Conservation (phyloP, 2,888 invertebrate genomes). For the Euzophera pinguis region DNA sequence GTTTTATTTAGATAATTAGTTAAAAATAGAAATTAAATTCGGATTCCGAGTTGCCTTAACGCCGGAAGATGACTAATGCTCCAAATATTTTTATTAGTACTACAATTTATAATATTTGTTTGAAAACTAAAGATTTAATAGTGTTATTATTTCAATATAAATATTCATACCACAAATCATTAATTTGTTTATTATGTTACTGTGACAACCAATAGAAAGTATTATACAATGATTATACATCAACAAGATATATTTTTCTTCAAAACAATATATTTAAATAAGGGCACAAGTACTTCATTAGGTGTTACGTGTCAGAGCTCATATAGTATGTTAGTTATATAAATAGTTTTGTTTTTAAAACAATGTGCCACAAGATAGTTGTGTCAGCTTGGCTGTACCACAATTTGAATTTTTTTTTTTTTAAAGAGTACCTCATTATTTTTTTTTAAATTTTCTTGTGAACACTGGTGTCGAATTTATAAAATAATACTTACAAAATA, state of each 20-base stretch:
- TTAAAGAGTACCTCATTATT: too few species aligned
- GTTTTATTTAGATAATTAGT: conserved; percentile 16
- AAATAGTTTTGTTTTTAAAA: conserved; percentile 29
- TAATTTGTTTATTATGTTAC: too few species aligned
- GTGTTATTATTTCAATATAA: too few species aligned
- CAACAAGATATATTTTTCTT: not conserved
- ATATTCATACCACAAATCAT: too few species aligned
- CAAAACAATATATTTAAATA: conserved; percentile 28
- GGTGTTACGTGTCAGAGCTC: conserved; percentile 32
- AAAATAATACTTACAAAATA: too few species aligned
- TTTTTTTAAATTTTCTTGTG: too few species aligned
- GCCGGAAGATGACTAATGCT: conserved; percentile 9
- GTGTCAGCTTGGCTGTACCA: conserved; percentile 16
- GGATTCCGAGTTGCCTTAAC: conserved; percentile 32
- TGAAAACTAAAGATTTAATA: too few species aligned
- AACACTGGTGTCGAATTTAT: too few species aligned
- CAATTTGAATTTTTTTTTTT: not conserved
- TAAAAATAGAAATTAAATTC: conserved; percentile 13
- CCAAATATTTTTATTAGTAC: not conserved
- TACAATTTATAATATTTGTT: not conserved
- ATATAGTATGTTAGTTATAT: conserved; percentile 28
- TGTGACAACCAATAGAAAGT: not conserved
- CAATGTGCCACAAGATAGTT: conserved; percentile 29
- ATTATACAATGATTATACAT: not conserved
- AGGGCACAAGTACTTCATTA: conserved; percentile 72